Percentiles rank a stretch among this genome's conserved stretches.
phyloP scores from a whole-genome alignment of 1,140 invertebrate species.

The Bombus terrestris region DNA sequence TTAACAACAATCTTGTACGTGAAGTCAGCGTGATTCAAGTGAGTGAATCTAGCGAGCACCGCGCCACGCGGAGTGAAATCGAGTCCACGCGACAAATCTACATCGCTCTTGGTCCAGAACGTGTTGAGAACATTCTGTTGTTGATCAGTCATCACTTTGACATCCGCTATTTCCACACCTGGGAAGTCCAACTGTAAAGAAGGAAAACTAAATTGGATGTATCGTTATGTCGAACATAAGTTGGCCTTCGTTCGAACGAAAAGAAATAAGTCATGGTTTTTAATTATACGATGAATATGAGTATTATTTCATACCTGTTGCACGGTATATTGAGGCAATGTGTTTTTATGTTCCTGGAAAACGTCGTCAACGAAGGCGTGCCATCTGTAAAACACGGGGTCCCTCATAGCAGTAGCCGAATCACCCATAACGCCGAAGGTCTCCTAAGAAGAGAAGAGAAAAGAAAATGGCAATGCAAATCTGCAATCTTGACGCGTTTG shows the following conservation, averaged over 20 bases:
- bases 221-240: no score
- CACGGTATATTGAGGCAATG: constrained; percentile 85
- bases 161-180: constrained; percentile 84
- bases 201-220: background rate
- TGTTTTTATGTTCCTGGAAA: constrained; percentile 90
- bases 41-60: constrained; percentile 88
- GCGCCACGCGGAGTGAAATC: constrained; percentile 89
- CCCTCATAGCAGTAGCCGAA: constrained; percentile 89
- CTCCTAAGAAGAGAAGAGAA: constrained; percentile 78
- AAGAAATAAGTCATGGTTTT: background rate
- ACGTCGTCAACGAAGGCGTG: constrained; percentile 91
- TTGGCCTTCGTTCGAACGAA: no score
- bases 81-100: constrained; percentile 89
- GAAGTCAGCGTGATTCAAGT: constrained; percentile 89
- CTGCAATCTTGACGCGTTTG: no score
- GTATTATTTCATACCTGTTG: constrained; percentile 80
- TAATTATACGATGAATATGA: background rate
- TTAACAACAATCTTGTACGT: constrained; percentile 85
- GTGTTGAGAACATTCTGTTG: constrained; percentile 85
- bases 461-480: background rate
- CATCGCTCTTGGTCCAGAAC: constrained; percentile 89
- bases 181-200: constrained; percentile 85
- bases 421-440: constrained; percentile 88
- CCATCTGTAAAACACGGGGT: constrained; percentile 93
- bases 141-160: constrained; percentile 81